Conservation (phyloP, 2,797 vertebrate species). For the Intellagama lesueurii region DNA sequence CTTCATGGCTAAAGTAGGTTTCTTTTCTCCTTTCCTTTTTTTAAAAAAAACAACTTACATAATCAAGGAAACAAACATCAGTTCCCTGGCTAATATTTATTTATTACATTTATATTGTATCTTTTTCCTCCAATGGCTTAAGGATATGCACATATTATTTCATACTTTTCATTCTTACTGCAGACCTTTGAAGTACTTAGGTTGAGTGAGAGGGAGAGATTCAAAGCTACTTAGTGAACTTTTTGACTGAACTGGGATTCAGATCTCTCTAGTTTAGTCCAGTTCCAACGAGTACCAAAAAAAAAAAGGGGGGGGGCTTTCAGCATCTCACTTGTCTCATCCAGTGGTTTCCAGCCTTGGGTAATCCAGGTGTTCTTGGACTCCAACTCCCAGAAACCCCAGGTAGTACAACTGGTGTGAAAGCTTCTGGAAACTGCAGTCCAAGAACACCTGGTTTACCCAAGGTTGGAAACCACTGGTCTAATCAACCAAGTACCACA, state of each 20-base stretch:
- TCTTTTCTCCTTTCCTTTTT: too few relatives aligned
- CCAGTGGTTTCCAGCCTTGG: too few relatives aligned
- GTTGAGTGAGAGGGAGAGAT: not conserved
- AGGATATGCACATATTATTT: not conserved
- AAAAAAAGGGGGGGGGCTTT: too few relatives aligned
- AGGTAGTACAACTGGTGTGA: too few relatives aligned
- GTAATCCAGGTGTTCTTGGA: too few relatives aligned
- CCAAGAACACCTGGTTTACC: too few relatives aligned
- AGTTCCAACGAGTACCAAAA: too few relatives aligned
- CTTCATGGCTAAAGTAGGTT: not conserved
- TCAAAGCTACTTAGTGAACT: not conserved
- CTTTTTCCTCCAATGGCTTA: not conserved
- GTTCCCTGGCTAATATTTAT: not conserved
- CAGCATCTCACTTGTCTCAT: too few relatives aligned
- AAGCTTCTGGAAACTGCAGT: too few relatives aligned
- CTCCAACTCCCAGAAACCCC: too few relatives aligned
- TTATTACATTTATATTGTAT: not conserved
- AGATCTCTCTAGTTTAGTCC: not conserved
- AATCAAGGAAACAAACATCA: not conserved
- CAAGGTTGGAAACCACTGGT: too few relatives aligned
- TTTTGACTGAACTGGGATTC: not conserved
- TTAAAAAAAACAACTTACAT: too few relatives aligned
- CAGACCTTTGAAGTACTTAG: not conserved
- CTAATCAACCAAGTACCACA: not conserved
- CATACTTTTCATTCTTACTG: not conserved